Conservation (phyloP, 1,140 invertebrate genomes). For the Penaeus japonicus region DNA sequence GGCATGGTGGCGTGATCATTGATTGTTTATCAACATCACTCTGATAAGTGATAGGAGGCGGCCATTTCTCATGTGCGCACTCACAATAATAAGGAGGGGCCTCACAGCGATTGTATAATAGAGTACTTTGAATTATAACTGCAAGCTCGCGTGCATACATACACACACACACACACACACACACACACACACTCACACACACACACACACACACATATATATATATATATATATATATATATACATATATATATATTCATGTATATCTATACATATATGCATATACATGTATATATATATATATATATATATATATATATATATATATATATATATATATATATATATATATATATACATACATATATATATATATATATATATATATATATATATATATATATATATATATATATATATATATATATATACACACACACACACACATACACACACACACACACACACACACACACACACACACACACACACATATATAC, state of each 20-base stretch:
- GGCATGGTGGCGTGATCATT: too few relatives aligned
- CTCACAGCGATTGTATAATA: too few relatives aligned
- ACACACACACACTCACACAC: too few relatives aligned
- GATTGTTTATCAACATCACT: too few relatives aligned
- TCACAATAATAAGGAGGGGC: too few relatives aligned
- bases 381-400: not conserved
- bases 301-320: slow-evolving; percentile 1
- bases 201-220: too few relatives aligned
- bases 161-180: too few relatives aligned
- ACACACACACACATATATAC: not conserved
- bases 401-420: not conserved
- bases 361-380: not conserved
- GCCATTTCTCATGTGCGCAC: too few relatives aligned
- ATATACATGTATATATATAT: not conserved
- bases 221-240: not conserved
- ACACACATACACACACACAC: not conserved
- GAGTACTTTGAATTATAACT: too few relatives aligned
- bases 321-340: not conserved
- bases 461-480: not conserved
- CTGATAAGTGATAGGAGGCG: too few relatives aligned
- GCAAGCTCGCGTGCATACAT: too few relatives aligned
- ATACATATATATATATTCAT: not conserved
- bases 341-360: not conserved
- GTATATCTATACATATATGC: not conserved
- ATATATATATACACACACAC: not conserved